phyloP scores from a whole-genome alignment of 2,797 vertebrate species.

The Chrysolophus pictus region DNA sequence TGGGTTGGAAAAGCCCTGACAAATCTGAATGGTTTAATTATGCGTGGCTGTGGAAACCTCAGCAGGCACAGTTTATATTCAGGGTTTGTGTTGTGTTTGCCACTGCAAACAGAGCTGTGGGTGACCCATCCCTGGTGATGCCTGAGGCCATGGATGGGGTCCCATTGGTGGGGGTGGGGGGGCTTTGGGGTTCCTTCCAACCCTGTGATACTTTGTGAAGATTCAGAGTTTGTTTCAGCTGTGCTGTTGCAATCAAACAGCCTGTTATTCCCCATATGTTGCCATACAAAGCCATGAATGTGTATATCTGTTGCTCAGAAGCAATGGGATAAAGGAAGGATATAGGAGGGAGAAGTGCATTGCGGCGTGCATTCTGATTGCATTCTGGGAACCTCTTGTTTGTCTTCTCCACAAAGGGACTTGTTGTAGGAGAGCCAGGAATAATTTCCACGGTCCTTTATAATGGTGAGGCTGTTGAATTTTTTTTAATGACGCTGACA shows the following conservation, averaged over 20 bases:
- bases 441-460: background rate
- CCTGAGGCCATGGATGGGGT: too few species aligned
- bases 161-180: too few species aligned
- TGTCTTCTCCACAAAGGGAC: background rate
- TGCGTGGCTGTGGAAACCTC: background rate
- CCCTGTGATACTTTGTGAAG: background rate
- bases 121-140: too few species aligned
- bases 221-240: conserved; percentile 6
- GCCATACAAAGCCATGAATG: background rate
- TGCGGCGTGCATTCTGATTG: background rate
- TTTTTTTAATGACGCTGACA: background rate
- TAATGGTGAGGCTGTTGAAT: background rate
- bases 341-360: background rate
- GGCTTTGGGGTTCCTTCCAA: background rate
- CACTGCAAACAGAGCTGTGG: too few species aligned
- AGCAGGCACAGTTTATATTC: background rate
- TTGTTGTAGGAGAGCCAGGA: background rate
- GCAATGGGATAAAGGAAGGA: background rate
- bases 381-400: background rate
- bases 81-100: background rate
- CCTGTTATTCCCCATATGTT: conserved; percentile 19
- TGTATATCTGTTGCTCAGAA: background rate
- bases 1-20: background rate
- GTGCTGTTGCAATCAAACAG: background rate
- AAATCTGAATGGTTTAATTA: background rate